Evolutionary conservation across 1,140 invertebrate species (phyloP).

Genomic region (Patella vulgata): DNA sequence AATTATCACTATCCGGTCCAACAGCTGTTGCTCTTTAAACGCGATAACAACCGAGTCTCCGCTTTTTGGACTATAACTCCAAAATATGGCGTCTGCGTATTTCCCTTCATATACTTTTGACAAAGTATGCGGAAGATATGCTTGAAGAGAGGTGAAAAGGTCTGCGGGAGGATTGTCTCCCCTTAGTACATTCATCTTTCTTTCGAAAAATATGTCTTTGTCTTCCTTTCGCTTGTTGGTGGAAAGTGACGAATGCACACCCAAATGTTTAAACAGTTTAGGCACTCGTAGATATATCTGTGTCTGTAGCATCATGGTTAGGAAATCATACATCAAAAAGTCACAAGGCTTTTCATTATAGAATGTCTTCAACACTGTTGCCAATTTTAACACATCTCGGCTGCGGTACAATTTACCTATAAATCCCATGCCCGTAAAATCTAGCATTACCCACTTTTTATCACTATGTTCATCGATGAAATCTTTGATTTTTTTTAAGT

Average conservation of each 20-base stretch:
- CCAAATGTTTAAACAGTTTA: slow-evolving; percentile 63
- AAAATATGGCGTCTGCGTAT: slow-evolving; percentile 26
- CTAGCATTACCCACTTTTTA: slow-evolving; percentile 55
- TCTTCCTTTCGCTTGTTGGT: slow-evolving; percentile 41
- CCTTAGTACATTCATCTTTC: slow-evolving; percentile 12
- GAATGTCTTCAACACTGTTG: slow-evolving; percentile 50
- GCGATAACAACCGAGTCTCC: slow-evolving; percentile 29
- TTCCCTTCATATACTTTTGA: slow-evolving; percentile 33
- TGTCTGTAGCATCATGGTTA: slow-evolving; percentile 34
- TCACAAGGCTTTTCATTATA: slow-evolving; percentile 62
- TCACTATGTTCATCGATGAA: slow-evolving; percentile 40
- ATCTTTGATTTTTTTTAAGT: slow-evolving; percentile 49
- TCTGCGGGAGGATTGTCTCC: slow-evolving; percentile 38
- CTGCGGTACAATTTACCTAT: slow-evolving; percentile 64
- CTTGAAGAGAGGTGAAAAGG: slow-evolving; percentile 28
- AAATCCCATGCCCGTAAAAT: slow-evolving; percentile 61
- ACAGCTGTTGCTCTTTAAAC: slow-evolving; percentile 30
- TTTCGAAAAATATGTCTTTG: slow-evolving; percentile 26
- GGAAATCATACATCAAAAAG: slow-evolving; percentile 52
- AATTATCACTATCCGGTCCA: slow-evolving; percentile 34
- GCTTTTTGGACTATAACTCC: slow-evolving; percentile 24
- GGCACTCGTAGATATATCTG: slow-evolving; percentile 29
- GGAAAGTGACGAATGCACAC: slow-evolving; percentile 55
- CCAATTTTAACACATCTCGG: slow-evolving; percentile 47
- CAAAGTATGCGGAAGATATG: slow-evolving; percentile 15